Base-by-base conservation (phyloP, 2,888 invertebrate species). In the Lochmaea crataegi region DNA sequence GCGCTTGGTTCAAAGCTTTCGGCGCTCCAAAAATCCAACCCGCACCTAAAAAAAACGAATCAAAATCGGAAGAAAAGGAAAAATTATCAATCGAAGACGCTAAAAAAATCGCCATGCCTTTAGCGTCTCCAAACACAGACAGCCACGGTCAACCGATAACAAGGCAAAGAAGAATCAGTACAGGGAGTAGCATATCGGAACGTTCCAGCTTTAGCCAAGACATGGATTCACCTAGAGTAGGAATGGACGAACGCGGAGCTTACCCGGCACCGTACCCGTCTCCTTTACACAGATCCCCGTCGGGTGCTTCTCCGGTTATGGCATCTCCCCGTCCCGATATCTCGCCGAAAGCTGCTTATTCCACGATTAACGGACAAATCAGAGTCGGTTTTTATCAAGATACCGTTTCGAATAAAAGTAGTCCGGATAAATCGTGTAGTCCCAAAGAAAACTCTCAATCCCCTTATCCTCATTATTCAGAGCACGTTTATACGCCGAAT, bases 1-100 rank as follows among this genome's bases (percentile, higher is more conserved):
- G 95, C 84, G 96, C 95, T 41, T 96, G 96, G 96, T 94, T 96
- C 76, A 96, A 95, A 86, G 96, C 96, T 0, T 96, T 96, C 84
- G 96, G 96, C 11, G 94, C 94, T 0, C 96, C 96, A 0, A 95
- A 95, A 86, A 90, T 89, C 75, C 88, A 90, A 74, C 84, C 89
- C 1, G 80, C 84, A 1, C 89, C 89, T 63, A 94, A 93, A 84
- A 94, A 92, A 84, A 83, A 87, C 1, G 91, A 92, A 14, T 89
- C 90, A 32, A 83, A 86, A 32, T 88, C 90, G 2, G 87, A 86
- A 11, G 73, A 75, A 38, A 86, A 85, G 66, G 86, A 87, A 53
- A 84, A 87, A 14, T 2, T 5, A 32, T 4, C 26, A 32, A 5
- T 32, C 26, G 63, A 56, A 16, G 74, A 74, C 51, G 77, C 84